Evolutionary conservation across 2,888 invertebrate species (phyloP), one percentile per base, ranked within the genome.

Genomic region (Tethea ocularis): DNA sequence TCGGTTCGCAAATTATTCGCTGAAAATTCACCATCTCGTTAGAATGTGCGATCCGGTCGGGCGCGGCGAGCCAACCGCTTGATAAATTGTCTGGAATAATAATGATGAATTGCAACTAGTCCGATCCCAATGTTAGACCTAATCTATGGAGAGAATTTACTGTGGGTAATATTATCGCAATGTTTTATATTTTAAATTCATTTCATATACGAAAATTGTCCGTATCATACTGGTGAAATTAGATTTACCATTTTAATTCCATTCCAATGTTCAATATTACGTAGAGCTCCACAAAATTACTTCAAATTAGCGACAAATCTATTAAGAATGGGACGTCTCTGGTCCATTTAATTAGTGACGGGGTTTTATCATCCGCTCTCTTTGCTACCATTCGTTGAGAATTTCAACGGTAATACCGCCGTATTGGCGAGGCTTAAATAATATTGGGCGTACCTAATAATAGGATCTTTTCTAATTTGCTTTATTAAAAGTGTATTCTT

Each of bases 71-170:
- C 93, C 89, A 91, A 91, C 91, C 92, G 91, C 91, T 91, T 92
- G 93, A 93, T 92, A 93, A 93, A 93, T 93, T 91, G 93, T 91
- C 91, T 90, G 93, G 93, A 93, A 93, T 93, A 93, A 93, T 92
- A 93, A 93, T 93, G 93, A 93, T 93, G 91, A 91, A 93, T 93
- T 92, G 92, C 92, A 91, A 89, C 92, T 91, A 89, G 85, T 78
- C 80, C 82, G 85, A 81, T 85, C 82, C 83, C 78, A 78, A 84
- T 88, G 87, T 86, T 85, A 78, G 82, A 86, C 85, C 87, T 87
- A 89, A 88, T 88, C 87, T 88, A 85, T 85, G 82, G 79, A 80
- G 74, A 79, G 78, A 80, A 84, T 87, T 82, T 76, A 79, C 77
- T 65, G 72, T 69, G 66, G 67, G 65, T 71, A 67, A 66, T 61